phyloP scores from a whole-genome alignment of 2,797 vertebrate genomes.

The Dicrostonyx torquatus region DNA sequence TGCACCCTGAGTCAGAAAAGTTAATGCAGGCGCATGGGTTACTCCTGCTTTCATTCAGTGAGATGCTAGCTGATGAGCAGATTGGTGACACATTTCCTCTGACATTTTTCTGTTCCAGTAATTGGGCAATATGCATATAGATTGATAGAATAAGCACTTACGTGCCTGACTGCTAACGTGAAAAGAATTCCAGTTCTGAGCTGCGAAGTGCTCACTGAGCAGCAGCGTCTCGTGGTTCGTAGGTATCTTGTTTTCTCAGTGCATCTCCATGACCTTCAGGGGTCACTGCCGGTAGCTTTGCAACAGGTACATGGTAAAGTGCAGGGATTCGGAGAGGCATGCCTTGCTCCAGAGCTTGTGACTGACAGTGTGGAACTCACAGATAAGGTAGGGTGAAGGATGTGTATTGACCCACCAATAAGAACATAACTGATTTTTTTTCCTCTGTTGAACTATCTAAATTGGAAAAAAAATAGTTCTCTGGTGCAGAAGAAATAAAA shows the following conservation, averaged over 20 bases:
- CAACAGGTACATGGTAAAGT: neutral
- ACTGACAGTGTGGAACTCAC: neutral
- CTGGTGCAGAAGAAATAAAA: constrained; percentile 45
- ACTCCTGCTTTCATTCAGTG: constrained; percentile 2
- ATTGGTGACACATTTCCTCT: constrained; percentile 4
- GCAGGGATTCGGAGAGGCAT: neutral
- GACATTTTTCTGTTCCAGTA: constrained; percentile 28
- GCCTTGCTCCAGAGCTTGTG: neutral
- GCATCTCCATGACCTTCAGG: constrained; percentile 24
- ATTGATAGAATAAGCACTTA: constrained; percentile 25
- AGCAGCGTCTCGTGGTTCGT: neutral
- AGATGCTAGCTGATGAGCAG: neutral
- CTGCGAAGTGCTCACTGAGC: neutral
- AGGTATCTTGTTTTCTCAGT: neutral
- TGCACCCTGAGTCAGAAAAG: constrained; percentile 9
- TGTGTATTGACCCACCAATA: neutral
- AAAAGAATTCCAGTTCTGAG: constrained; percentile 30
- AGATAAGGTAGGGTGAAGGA: neutral
- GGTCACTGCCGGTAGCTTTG: neutral
- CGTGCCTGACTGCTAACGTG: neutral
- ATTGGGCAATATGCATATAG: neutral
- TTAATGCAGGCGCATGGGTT: neutral
- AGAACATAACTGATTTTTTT: constrained; percentile 48
- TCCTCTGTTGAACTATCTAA: constrained; percentile 23
- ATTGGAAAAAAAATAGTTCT: constrained; percentile 48